These are phyloP conservation scores for Oryzias woworae DNA, from an alignment of 2,113 vertebrate genomes.

Conservation along the genomic window DNA sequence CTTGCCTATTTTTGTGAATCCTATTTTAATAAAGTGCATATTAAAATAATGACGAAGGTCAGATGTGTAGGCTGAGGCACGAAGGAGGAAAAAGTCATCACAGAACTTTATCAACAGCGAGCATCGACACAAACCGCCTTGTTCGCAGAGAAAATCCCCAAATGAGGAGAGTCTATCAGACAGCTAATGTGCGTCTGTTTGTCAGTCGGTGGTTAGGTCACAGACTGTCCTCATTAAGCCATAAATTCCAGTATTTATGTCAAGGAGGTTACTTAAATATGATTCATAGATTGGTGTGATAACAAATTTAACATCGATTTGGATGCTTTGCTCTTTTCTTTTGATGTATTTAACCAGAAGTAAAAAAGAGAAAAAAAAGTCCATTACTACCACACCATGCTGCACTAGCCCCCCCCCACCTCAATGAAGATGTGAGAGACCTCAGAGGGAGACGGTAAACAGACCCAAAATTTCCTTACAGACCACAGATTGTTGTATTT, in stretches of 20 bases:
- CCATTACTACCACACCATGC: too few relatives aligned
- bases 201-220: slow-evolving; percentile 7
- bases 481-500: slow-evolving; percentile 36
- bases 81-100: slow-evolving; percentile 10
- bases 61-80: slow-evolving; percentile 29
- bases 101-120: slow-evolving; percentile 23
- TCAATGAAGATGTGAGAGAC: too few relatives aligned
- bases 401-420: too few relatives aligned
- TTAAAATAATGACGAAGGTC: slow-evolving; percentile 46
- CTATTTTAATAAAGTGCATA: slow-evolving; percentile 60
- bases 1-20: slow-evolving; percentile 55
- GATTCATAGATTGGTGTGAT: neutral
- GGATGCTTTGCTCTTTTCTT: neutral
- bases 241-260: neutral
- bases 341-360: neutral
- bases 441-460: slow-evolving; percentile 31
- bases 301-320: neutral
- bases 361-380: neutral
- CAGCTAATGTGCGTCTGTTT: neutral
- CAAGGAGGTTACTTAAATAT: neutral
- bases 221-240: neutral
- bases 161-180: neutral
- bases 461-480: slow-evolving; percentile 44
- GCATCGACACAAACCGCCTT: slow-evolving; percentile 10
- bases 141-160: slow-evolving; percentile 1